These are phyloP conservation scores for Tylochromis polylepis DNA, from an alignment of 2,113 vertebrate species.

Conservation along the genomic window DNA sequence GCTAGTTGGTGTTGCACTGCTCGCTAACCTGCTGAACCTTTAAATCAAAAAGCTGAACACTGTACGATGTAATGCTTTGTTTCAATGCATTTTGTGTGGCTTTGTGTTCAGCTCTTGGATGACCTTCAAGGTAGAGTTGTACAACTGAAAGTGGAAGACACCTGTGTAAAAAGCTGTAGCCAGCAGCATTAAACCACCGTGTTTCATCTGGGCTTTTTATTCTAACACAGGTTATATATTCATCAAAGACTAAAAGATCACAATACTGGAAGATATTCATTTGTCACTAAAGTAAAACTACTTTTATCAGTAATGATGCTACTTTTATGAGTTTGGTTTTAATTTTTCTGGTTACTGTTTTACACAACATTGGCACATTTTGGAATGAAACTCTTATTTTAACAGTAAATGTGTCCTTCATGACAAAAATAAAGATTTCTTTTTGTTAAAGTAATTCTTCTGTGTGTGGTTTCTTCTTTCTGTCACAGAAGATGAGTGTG, in stretches of 20 bases:
- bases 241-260: background rate
- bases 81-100: background rate
- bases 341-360: background rate
- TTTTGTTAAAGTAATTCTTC: background rate
- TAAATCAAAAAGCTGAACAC: background rate
- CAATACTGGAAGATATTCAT: background rate
- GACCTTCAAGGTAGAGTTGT: background rate
- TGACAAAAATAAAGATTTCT: constrained; percentile 23
- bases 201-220: background rate
- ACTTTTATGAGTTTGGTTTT: background rate
- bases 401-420: background rate
- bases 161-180: background rate
- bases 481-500: background rate
- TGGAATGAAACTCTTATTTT: background rate
- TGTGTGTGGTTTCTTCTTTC: background rate
- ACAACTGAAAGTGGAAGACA: background rate
- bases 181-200: background rate
- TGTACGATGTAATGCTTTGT: background rate
- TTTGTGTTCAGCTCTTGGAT: background rate
- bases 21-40: background rate
- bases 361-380: background rate
- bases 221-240: background rate
- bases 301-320: background rate
- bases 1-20: background rate
- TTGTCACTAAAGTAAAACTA: background rate